Conservation (phyloP, 2,113 vertebrate genomes). For the Octodon degus region DNA sequence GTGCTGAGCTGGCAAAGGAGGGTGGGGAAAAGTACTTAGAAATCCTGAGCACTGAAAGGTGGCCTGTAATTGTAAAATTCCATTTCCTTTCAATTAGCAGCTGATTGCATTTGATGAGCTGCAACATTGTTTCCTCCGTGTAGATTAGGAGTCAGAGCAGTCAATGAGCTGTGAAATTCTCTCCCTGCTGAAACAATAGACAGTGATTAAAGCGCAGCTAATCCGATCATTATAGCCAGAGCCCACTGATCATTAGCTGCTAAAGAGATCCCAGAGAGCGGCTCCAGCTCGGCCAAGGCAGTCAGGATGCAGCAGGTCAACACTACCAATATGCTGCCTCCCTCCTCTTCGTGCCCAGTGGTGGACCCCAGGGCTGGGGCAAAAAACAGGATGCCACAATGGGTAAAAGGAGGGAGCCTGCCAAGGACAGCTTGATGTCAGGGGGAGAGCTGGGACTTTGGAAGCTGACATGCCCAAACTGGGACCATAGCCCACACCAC, state of each 20-base stretch:
- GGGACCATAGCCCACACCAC: background rate
- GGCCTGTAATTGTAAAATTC: constrained; percentile 84
- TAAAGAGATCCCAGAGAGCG: constrained; percentile 75
- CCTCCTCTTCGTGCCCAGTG: constrained; percentile 1
- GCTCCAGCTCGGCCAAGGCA: constrained; percentile 60
- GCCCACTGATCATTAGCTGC: constrained; percentile 80
- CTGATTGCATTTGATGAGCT: constrained; percentile 86
- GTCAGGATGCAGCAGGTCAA: constrained; percentile 66
- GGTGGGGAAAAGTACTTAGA: constrained; percentile 77
- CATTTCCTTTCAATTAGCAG: constrained; percentile 85
- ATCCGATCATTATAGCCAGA: constrained; percentile 82
- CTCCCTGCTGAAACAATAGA: constrained; percentile 83
- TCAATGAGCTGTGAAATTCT: constrained; percentile 85
- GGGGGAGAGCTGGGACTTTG: background rate
- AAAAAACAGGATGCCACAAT: background rate
- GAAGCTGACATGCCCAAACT: background rate
- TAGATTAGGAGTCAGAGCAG: constrained; percentile 84
- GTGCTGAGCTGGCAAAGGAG: constrained; percentile 75
- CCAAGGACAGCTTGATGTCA: background rate
- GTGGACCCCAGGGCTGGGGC: background rate
- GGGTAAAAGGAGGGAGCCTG: background rate
- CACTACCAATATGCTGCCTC: background rate
- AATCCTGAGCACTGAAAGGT: constrained; percentile 82
- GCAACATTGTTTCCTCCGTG: constrained; percentile 83
- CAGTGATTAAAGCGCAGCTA: constrained; percentile 83